Percentiles rank a stretch among this genome's conserved stretches.
phyloP scores from a whole-genome alignment of 2,888 invertebrate genomes.

The Nemoura dubitans region DNA sequence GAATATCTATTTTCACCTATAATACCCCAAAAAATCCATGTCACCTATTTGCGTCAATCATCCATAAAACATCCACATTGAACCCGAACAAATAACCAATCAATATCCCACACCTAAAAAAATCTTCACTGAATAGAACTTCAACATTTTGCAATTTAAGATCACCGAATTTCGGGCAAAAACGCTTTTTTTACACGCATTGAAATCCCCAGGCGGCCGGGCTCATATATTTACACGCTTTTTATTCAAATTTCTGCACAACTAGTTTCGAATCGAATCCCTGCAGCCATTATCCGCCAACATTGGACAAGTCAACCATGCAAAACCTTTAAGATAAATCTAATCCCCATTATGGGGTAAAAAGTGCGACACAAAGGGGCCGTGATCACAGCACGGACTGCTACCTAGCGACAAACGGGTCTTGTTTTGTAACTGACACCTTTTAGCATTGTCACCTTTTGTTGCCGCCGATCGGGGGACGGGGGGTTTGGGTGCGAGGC shows the following conservation, averaged over 20 bases:
- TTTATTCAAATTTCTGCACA: constrained; percentile 9
- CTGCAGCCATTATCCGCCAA: not conserved
- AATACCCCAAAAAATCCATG: not conserved
- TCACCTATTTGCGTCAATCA: not conserved
- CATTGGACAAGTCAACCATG: constrained; percentile 23
- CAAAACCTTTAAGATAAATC: constrained; percentile 7
- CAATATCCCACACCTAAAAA: not conserved
- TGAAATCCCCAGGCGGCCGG: not conserved
- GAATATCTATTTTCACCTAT: not conserved
- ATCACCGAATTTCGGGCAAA: not conserved
- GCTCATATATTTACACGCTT: not conserved
- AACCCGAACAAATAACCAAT: not conserved
- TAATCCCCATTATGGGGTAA: constrained; percentile 23
- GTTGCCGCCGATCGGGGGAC: not conserved
- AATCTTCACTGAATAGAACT: not conserved
- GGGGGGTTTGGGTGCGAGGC: not conserved
- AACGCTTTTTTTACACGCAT: not conserved
- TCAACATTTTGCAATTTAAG: not conserved
- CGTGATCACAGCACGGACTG: not conserved
- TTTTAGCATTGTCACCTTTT: constrained; percentile 31
- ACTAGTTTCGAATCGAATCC: not conserved
- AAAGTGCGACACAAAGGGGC: not conserved
- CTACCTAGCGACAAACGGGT: constrained; percentile 20
- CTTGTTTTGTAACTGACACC: constrained; percentile 37
- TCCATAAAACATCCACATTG: not conserved